Base-by-base conservation (phyloP, 2,113 vertebrate genomes). In the Lasiurus cinereus region DNA sequence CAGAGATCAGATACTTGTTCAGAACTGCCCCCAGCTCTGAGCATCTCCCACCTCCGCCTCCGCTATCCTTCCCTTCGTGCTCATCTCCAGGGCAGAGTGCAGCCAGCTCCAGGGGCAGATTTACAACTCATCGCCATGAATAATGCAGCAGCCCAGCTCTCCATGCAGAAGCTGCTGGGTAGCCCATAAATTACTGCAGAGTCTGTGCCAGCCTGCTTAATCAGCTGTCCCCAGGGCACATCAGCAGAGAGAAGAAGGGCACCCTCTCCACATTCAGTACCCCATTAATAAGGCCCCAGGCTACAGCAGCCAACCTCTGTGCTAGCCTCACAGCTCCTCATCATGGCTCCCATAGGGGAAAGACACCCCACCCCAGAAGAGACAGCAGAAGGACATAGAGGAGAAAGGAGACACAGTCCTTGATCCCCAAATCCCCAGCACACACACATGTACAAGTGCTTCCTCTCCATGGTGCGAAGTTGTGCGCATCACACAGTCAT, bases 121-220 rank as follows among this genome's bases (percentile, higher is more conserved):
- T 97, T 97, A 97, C 59, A 67, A 94, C 96, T 96, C 56, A 24
- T 12, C 0, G 19, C 86, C 86, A 97, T 97, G 97, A 97, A 97
- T 97, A 96, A 97, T 97, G 96, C 96, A 96, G 96, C 46, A 93
- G 88, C 95, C 84, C 50, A 18, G 88, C 95, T 95, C 93, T 94
- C 70, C 31, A 93, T 85, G 88, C 93, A 94, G 96, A 95, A 88
- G 91, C 78, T 95, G 92, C 96, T 86, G 94, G 93, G 89, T 46
- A 97, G 90, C 85, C 62, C 4, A 3, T 97, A 97, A 97, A 97
- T 97, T 94, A 96, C 31, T 6, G 11, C 82, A 54, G 80, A 94
- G 77, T 76, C 78, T 36, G 46, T 97, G 96, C 97, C 97, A 95
- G 93, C 82, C 92, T 96, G 85, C 85, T 97, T 97, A 96, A 97